Evolutionary conservation across 2,888 invertebrate species (phyloP).

Genomic region (Zele albiditarsus): DNA sequence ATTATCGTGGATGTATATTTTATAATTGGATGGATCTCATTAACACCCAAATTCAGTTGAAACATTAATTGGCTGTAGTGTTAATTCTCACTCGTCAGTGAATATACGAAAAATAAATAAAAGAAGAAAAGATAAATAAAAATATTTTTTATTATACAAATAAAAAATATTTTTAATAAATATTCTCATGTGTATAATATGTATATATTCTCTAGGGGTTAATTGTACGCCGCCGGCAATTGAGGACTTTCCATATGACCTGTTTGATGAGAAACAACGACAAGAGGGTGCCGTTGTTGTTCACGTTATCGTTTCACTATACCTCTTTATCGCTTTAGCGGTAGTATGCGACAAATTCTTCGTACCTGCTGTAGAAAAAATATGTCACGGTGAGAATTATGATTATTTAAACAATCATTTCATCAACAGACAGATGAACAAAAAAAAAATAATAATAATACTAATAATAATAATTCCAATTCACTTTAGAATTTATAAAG

Average conservation of each 20-base stretch:
- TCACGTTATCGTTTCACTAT: slow-evolving; percentile 77
- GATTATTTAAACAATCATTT: slow-evolving; percentile 15
- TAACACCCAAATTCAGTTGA: background rate
- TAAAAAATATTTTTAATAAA: background rate
- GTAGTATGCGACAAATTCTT: slow-evolving; percentile 81
- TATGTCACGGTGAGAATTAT: slow-evolving; percentile 76
- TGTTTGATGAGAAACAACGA: slow-evolving; percentile 76
- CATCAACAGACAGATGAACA: slow-evolving; percentile 21
- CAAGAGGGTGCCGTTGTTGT: slow-evolving; percentile 77
- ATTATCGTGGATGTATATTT: background rate
- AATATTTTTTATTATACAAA: background rate
- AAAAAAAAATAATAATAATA: background rate
- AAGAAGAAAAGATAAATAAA: background rate
- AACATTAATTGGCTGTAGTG: background rate
- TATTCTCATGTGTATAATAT: slow-evolving; percentile 21
- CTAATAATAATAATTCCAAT: too few species aligned
- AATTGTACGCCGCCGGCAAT: slow-evolving; percentile 78
- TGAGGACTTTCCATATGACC: slow-evolving; percentile 78
- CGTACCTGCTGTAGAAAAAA: slow-evolving; percentile 79
- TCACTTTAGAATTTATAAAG: slow-evolving; percentile 43
- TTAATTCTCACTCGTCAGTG: background rate
- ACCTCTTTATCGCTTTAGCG: slow-evolving; percentile 79
- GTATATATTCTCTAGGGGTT: slow-evolving; percentile 58
- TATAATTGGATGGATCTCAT: background rate
- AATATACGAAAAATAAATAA: too few species aligned